These are phyloP conservation scores for Centruroides sculpturatus DNA, from an alignment of 1,140 invertebrate species.

Conservation along the genomic window DNA sequence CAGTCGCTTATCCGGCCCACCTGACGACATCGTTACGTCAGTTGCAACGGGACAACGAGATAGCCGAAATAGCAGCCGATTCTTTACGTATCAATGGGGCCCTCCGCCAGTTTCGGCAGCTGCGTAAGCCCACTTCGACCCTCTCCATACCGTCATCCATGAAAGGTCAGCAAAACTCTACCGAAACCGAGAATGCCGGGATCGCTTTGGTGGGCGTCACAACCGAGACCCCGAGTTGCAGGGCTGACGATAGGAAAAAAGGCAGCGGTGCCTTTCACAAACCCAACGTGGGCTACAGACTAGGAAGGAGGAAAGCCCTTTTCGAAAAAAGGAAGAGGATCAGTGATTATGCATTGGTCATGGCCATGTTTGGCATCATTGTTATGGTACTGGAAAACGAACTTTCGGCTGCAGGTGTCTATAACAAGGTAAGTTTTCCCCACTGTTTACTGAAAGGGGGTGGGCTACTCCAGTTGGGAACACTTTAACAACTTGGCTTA, in stretches of 20 bases:
- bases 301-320: constrained; percentile 87
- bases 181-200: constrained; percentile 49
- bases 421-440: constrained; percentile 61
- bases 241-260: constrained; percentile 52
- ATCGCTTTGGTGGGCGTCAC: constrained; percentile 66
- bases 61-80: constrained; percentile 93
- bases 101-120: constrained; percentile 55
- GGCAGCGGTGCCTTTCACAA: constrained; percentile 56
- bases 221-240: constrained; percentile 61
- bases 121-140: constrained; percentile 14
- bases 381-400: constrained; percentile 99
- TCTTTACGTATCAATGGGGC: constrained; percentile 91
- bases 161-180: constrained; percentile 18
- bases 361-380: constrained; percentile 97
- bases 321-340: constrained; percentile 96
- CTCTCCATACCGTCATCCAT: constrained; percentile 1
- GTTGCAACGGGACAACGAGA: constrained; percentile 43
- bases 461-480: no score
- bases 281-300: constrained; percentile 91
- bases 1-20: background rate
- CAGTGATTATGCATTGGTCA: constrained; percentile 93
- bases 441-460: no score
- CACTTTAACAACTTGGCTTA: no score
- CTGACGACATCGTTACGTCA: constrained; percentile 14
- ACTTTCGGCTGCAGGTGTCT: constrained; percentile 83